Conservation (phyloP, 2,797 vertebrate species). For the Hypotaenidia okinawae region DNA sequence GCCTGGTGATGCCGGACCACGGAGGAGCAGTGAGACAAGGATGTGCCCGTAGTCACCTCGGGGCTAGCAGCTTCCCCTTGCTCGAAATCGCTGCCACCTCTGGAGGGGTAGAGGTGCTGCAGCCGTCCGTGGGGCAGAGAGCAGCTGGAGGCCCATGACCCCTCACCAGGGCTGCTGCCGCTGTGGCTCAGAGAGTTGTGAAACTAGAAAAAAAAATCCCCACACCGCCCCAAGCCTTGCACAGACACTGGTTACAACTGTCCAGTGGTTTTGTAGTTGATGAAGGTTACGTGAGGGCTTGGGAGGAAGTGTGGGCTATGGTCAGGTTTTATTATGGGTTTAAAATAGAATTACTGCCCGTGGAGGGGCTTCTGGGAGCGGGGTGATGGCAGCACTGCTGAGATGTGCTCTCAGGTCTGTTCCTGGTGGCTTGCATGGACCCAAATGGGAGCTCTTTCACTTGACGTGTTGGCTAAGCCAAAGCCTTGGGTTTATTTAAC, state of each 20-base stretch:
- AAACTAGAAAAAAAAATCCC: background rate
- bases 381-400: background rate
- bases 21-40: background rate
- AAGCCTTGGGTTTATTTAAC: background rate
- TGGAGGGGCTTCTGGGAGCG: background rate
- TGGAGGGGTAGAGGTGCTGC: background rate
- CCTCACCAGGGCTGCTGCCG: background rate
- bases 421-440: background rate
- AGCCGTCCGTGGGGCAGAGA: rapidly evolving
- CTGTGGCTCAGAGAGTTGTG: background rate
- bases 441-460: background rate
- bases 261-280: background rate
- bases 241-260: background rate
- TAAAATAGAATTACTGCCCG: background rate
- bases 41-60: background rate
- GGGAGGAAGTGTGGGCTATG: background rate
- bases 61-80: background rate
- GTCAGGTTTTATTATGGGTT: background rate
- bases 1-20: background rate
- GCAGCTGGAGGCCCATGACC: rapidly evolving
- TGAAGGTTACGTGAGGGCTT: background rate
- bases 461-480: background rate
- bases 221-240: background rate
- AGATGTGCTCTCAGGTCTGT: rapidly evolving
- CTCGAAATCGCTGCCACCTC: background rate